These are phyloP conservation scores for Lathronympha strigana DNA, from an alignment of 2,888 invertebrate species.

Conservation along the genomic window DNA sequence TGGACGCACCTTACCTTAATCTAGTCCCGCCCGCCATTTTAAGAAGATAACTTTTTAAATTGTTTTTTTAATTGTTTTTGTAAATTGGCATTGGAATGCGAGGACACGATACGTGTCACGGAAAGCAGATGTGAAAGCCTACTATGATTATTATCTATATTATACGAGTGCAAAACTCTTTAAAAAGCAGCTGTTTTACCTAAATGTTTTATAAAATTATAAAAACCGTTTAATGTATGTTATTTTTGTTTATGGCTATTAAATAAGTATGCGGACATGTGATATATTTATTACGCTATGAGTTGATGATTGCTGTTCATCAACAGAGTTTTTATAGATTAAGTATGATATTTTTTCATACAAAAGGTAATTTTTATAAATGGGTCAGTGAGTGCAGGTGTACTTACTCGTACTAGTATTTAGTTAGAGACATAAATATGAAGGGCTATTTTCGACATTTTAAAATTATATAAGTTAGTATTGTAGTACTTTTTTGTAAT, in stretches of 20 bases:
- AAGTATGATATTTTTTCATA: too few relatives aligned
- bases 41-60: slow-evolving; percentile 39
- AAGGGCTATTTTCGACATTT: too few relatives aligned
- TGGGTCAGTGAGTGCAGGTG: too few relatives aligned
- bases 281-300: slow-evolving; percentile 9
- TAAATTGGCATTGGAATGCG: slow-evolving; percentile 38
- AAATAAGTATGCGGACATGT: slow-evolving; percentile 5
- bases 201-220: slow-evolving; percentile 33
- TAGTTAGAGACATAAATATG: too few relatives aligned
- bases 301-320: too few relatives aligned
- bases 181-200: slow-evolving; percentile 37
- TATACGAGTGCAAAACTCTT: slow-evolving; percentile 32
- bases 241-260: slow-evolving; percentile 3
- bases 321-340: too few relatives aligned
- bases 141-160: slow-evolving; percentile 38
- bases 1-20: slow-evolving; percentile 54
- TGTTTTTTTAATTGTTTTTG: slow-evolving; percentile 28
- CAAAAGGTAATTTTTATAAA: too few relatives aligned
- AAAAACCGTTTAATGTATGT: slow-evolving; percentile 13
- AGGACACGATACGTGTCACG: slow-evolving; percentile 32
- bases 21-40: slow-evolving; percentile 38
- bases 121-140: slow-evolving; percentile 37
- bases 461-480: too few relatives aligned
- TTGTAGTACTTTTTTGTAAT: too few relatives aligned
- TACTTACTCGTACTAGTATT: too few relatives aligned